Evolutionary conservation across 2,113 vertebrate species (phyloP), one percentile per base, ranked within the genome.

Genomic region (Hyla sarda): DNA sequence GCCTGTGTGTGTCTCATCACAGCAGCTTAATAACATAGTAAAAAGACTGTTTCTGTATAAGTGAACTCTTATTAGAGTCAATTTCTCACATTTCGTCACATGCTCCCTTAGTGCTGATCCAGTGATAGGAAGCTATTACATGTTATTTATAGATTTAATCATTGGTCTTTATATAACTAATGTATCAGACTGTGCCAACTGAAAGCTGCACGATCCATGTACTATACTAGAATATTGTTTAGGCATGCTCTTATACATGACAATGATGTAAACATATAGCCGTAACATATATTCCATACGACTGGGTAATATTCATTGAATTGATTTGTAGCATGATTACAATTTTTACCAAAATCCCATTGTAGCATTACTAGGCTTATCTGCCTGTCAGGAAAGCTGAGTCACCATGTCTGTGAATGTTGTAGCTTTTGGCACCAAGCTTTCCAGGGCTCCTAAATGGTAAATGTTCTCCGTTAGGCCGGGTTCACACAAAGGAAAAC

Each of bases 81-180:
- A 21, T 5, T 34, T 32, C 21, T n/a, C 1, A 11, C 19, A 76
- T 8, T n/a, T n/a, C n/a, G 73, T 76, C 47, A 21, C 17, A 54
- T 56, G 3, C 28, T 56, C 34, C 21, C 30, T 41, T 30, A 41
- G 52, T 25, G 10, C 54, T 41, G 54, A 21, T 23, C 50, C 34
- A 30, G 75, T 56, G n/a, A 54, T 16, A 80, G 37, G 52, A 56
- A 21, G 56, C 45, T 45, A 80, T 60, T 54, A 62, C 11, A 14
- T n/a, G 32, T 58, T 83, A 83, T 83, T 83, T 83, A 45, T 60
- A 83, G 82, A 48, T 54, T 73, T 72, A 19, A 50, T 58, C 5
- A 73, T 58, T 17, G 48, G 17, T 37, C 69, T 58, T 19, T 9
- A 74, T 41, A 74, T 58, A 83, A 25, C 45, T 23, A 54, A n/a